These are phyloP conservation scores for Orthosia cruda DNA, from an alignment of 2,888 invertebrate genomes.

Conservation along the genomic window DNA sequence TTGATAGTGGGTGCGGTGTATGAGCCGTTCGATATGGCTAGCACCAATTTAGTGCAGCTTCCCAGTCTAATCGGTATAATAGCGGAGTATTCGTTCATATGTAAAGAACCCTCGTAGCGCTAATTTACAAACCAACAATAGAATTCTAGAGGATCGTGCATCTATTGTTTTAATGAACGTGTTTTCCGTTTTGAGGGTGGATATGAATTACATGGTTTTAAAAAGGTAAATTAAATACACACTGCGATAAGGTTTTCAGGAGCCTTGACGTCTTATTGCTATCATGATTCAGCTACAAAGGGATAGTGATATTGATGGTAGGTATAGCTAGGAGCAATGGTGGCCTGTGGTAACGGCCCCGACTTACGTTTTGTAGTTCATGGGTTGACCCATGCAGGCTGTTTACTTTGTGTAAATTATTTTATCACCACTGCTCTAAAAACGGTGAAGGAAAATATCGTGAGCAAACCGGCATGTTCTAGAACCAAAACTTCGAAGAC, in stretches of 20 bases:
- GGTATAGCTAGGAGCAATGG: too few species aligned
- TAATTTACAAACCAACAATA: conserved; percentile 28
- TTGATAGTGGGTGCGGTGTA: conserved; percentile 6
- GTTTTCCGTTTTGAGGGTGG: not conserved
- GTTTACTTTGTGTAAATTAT: too few species aligned
- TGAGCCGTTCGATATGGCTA: conserved; percentile 24
- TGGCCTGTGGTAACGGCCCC: too few species aligned
- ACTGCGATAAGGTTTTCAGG: not conserved
- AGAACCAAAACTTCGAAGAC: too few species aligned
- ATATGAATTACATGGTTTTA: not conserved
- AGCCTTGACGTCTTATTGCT: too few species aligned
- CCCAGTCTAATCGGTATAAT: conserved; percentile 16
- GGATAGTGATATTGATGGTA: too few species aligned
- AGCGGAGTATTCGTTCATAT: conserved; percentile 36
- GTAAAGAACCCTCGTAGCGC: conserved; percentile 25
- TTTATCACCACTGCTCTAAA: too few species aligned
- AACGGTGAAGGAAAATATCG: too few species aligned
- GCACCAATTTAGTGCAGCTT: conserved; percentile 25
- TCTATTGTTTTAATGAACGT: conserved; percentile 21
- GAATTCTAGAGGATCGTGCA: conserved; percentile 6
- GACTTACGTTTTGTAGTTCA: too few species aligned
- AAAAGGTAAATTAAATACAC: not conserved
- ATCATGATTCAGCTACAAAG: too few species aligned
- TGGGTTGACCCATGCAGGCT: too few species aligned
- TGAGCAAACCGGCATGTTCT: too few species aligned